These are phyloP conservation scores for Hesperia comma DNA, from an alignment of 2,888 invertebrate genomes.

Conservation along the genomic window DNA sequence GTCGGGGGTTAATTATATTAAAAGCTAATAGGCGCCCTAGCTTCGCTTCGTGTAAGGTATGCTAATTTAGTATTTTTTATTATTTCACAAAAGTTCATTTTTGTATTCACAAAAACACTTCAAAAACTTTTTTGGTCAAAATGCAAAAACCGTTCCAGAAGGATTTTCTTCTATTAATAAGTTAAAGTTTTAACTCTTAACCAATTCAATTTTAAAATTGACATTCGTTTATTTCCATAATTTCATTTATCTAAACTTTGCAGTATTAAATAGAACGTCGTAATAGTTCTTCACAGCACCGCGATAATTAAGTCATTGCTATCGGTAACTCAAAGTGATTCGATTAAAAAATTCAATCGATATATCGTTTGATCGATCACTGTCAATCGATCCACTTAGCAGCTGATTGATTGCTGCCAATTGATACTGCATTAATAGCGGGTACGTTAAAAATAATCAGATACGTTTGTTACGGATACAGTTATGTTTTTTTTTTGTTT, in stretches of 20 bases:
- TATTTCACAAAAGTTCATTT: no score
- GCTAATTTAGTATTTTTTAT: no score
- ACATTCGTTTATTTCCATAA: no score
- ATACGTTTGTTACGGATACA: not conserved
- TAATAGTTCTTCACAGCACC: not conserved
- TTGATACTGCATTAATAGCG: not conserved
- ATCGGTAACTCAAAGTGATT: not conserved
- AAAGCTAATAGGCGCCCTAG: no score
- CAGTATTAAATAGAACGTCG: not conserved
- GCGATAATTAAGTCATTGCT: conserved; percentile 4
- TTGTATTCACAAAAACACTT: no score
- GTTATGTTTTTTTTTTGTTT: not conserved
- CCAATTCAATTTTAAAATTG: no score
- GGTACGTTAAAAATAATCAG: not conserved
- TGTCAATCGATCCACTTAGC: conserved; percentile 4
- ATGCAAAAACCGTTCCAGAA: no score
- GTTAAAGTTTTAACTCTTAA: no score
- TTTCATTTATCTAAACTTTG: not conserved
- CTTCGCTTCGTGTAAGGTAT: no score
- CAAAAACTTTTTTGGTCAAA: no score
- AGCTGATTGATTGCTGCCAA: conserved; percentile 4
- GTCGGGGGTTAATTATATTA: no score
- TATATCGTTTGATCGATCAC: conserved; percentile 1
- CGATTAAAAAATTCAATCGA: not conserved
- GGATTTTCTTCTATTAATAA: not conserved